phyloP scores from a whole-genome alignment of 1,140 invertebrate species.

The Drosophila guanche region DNA sequence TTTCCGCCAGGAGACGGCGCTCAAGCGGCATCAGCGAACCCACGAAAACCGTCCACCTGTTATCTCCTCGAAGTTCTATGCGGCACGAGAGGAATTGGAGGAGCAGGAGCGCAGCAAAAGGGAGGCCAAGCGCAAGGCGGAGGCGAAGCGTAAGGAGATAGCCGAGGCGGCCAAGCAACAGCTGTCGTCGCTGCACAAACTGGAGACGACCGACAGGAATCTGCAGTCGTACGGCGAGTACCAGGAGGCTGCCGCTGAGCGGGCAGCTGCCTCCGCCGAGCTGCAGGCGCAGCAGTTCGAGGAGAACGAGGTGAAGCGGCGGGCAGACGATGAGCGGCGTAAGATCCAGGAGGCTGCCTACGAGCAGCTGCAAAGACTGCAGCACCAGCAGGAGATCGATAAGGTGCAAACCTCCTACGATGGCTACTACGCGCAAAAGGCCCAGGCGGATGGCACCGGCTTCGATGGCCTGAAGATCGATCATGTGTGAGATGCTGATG shows the following conservation, averaged over 20 bases:
- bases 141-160: constrained; percentile 68
- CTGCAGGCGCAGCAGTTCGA: constrained; percentile 71
- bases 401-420: constrained; percentile 72
- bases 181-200: constrained; percentile 64
- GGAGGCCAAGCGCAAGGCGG: constrained; percentile 65
- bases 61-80: constrained; percentile 74
- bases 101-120: constrained; percentile 72
- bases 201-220: constrained; percentile 58
- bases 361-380: constrained; percentile 65
- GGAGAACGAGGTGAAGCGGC: constrained; percentile 64
- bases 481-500: constrained; percentile 46
- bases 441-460: constrained; percentile 46
- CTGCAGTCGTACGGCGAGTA: constrained; percentile 72
- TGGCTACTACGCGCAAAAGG: constrained; percentile 71
- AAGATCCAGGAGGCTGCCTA: constrained; percentile 75
- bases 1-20: constrained; percentile 76
- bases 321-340: constrained; percentile 62
- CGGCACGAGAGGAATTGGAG: constrained; percentile 73
- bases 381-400: constrained; percentile 69
- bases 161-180: constrained; percentile 77
- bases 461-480: constrained; percentile 63
- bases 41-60: constrained; percentile 74
- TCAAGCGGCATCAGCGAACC: constrained; percentile 79
- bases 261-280: constrained; percentile 69
- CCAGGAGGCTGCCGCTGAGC: constrained; percentile 67